phyloP scores from a whole-genome alignment of 2,797 vertebrate species.

The Ceyx erithaca region DNA sequence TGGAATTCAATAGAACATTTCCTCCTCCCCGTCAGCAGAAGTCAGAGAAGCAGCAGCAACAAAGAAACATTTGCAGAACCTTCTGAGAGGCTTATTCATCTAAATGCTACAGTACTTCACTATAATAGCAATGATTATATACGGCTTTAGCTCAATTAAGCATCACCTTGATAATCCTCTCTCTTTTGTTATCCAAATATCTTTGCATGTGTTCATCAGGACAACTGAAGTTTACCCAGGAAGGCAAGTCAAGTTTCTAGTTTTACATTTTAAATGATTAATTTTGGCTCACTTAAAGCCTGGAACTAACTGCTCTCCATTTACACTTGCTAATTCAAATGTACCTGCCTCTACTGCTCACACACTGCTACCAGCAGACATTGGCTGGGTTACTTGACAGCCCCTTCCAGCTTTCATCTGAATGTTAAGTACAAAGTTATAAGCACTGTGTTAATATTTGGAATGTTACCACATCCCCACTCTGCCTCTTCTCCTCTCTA shows the following conservation, averaged over 20 bases:
- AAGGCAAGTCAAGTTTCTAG: slow-evolving; percentile 29
- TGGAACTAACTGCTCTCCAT: not conserved
- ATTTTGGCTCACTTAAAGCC: not conserved
- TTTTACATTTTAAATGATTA: not conserved
- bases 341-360: not conserved
- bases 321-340: not conserved
- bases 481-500: not conserved
- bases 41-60: not conserved
- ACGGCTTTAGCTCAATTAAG: slow-evolving; percentile 57
- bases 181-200: slow-evolving; percentile 49
- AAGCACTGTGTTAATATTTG: not conserved
- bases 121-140: slow-evolving; percentile 9
- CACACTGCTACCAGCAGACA: not conserved
- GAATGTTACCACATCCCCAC: not conserved
- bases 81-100: slow-evolving; percentile 5
- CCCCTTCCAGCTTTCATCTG: not conserved
- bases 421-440: not conserved
- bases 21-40: not conserved
- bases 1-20: slow-evolving; percentile 7
- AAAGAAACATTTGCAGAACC: slow-evolving; percentile 7
- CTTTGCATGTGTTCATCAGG: slow-evolving; percentile 17
- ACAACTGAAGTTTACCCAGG: slow-evolving; percentile 24
- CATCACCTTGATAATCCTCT: slow-evolving; percentile 42
- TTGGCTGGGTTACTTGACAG: not conserved
- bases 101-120: slow-evolving; percentile 15